Conservation (phyloP, 1,140 invertebrate genomes). For the Leguminivora glycinivorella region DNA sequence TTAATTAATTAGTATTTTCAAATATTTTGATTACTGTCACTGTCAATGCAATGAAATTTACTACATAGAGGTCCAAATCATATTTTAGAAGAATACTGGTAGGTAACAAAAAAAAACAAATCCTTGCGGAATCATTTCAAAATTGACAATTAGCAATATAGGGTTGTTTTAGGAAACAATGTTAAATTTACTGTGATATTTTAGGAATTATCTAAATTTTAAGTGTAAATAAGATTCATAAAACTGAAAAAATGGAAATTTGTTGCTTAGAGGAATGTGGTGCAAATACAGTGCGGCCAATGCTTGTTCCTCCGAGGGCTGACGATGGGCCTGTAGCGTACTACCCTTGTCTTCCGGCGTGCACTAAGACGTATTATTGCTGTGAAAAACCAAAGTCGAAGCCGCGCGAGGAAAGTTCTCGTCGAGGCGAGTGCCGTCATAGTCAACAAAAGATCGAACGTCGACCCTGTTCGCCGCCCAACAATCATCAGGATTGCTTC, state of each 20-base stretch:
- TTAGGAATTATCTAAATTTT: constrained; percentile 40
- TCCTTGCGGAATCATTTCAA: constrained; percentile 32
- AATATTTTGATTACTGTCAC: no score
- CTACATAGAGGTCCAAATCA: not conserved
- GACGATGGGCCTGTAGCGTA: constrained; percentile 47
- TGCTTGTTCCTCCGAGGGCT: constrained; percentile 48
- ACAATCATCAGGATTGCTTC: constrained; percentile 24
- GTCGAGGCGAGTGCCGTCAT: not conserved
- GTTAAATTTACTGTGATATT: constrained; percentile 39
- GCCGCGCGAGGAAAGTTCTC: not conserved
- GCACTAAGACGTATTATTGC: constrained; percentile 47
- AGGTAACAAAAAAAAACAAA: constrained; percentile 25
- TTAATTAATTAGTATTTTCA: no score
- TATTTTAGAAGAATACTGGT: constrained; percentile 2
- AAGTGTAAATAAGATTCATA: constrained; percentile 43
- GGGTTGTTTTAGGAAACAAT: constrained; percentile 28
- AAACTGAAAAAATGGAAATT: constrained; percentile 57
- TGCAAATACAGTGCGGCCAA: constrained; percentile 55
- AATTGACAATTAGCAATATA: constrained; percentile 37
- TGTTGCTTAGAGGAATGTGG: constrained; percentile 54
- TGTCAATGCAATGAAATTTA: no score
- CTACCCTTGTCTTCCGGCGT: constrained; percentile 55
- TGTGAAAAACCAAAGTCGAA: constrained; percentile 45
- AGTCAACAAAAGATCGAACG: not conserved
- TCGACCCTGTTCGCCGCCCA: not conserved